Conservation (phyloP, 2,113 vertebrate species). For the Dasyurus viverrinus region DNA sequence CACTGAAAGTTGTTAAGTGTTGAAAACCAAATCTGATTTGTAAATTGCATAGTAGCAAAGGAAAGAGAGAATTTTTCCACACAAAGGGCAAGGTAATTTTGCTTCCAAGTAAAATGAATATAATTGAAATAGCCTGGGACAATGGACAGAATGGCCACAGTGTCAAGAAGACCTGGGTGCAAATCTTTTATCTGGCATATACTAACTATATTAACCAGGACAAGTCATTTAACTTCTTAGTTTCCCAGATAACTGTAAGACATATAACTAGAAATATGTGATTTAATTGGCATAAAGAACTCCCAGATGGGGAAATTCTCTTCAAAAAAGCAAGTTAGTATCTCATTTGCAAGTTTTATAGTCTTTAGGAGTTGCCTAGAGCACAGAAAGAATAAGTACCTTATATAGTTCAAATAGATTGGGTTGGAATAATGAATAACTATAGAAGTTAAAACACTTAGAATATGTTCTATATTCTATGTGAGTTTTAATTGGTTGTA, state of each 20-base stretch:
- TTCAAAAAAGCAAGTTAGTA: background rate
- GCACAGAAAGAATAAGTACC: background rate
- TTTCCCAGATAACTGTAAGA: background rate
- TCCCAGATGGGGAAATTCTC: background rate
- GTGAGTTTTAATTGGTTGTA: too few relatives aligned
- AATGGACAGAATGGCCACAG: background rate
- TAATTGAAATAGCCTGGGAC: background rate
- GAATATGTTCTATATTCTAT: too few relatives aligned
- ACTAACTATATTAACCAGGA: background rate
- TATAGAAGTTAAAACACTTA: background rate
- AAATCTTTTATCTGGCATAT: background rate
- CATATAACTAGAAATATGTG: background rate
- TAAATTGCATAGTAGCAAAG: background rate
- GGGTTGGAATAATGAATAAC: background rate
- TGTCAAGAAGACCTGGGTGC: background rate
- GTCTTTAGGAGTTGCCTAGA: background rate
- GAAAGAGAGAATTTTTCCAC: background rate
- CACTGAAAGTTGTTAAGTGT: background rate
- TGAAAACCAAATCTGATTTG: slow-evolving; percentile 18
- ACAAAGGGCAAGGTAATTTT: background rate
- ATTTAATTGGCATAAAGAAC: background rate
- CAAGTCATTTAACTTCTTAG: background rate
- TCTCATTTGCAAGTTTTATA: background rate
- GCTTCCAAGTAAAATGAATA: background rate
- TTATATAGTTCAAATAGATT: background rate